Base-by-base conservation (phyloP, 2,113 vertebrate genomes). In the Danionella cerebrum region DNA sequence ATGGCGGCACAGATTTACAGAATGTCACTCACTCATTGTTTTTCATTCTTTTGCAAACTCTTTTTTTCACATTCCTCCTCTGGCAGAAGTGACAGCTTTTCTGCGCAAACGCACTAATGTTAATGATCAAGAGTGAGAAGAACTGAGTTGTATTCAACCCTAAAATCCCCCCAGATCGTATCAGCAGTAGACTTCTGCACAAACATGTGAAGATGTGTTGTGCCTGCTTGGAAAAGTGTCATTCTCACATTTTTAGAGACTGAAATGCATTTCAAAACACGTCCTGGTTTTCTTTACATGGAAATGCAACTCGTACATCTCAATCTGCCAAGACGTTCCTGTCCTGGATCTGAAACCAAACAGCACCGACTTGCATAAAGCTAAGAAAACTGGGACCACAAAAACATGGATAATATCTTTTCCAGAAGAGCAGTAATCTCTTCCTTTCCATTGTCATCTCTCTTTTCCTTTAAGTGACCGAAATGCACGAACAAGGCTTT, bases 361-460 rank as follows among this genome's bases (percentile, higher is more conserved):
- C n/a, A n/a, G n/a, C n/a, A n/a, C n/a, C n/a, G n/a, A n/a, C n/a
- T n/a, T n/a, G n/a, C n/a, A n/a, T n/a, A n/a, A n/a, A n/a, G n/a
- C n/a, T n/a, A n/a, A n/a, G n/a, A n/a, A n/a, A n/a, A n/a, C n/a
- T n/a, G n/a, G n/a, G n/a, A n/a, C n/a, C n/a, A n/a, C n/a, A n/a
- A n/a, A n/a, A 31, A 48, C 44, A 27, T 35, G 12, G 59, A 48
- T 18, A 48, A 27, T 60, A 44, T 63, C 59, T 64, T 36, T 64
- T 47, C 59, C 44, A 24, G 12, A 24, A 33, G 13, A 64, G 44
- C 31, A 29, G 25, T 45, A 21, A 45, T 62, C 29, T 47, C 18
- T 8, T 12, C 25, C 52, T 18, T 27, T 4, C 35, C 16, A 39
- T 47, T 18, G n/a, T 10, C 4, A 2, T 18, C 24, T 19, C 25